Percentiles rank a stretch among this genome's conserved stretches.
These are phyloP conservation scores for Festucalex cinctus DNA, from an alignment of 2,113 vertebrate species.

Conservation along the genomic window DNA sequence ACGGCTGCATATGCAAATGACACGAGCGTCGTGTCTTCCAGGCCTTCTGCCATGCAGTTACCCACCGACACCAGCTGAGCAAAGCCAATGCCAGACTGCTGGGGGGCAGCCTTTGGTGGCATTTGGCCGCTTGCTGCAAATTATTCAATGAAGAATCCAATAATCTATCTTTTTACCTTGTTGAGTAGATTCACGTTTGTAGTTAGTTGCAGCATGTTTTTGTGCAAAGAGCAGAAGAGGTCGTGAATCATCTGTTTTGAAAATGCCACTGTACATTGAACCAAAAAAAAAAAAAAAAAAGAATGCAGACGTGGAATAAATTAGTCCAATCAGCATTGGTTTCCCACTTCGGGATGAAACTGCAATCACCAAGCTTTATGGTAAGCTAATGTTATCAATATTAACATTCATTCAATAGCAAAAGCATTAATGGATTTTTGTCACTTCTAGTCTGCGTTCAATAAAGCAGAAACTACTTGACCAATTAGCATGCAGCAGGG, in stretches of 20 bases:
- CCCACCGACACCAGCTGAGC: constrained; percentile 16
- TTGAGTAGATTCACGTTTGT: background rate
- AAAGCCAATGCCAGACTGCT: constrained; percentile 11
- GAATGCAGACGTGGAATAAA: background rate
- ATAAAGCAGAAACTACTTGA: background rate
- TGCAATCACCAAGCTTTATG: background rate
- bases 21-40: constrained; percentile 19
- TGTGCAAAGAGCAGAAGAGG: background rate
- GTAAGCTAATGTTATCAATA: background rate
- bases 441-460: background rate
- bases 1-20: constrained; percentile 35
- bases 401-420: background rate
- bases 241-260: background rate
- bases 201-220: background rate
- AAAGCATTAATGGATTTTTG: background rate
- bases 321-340: background rate
- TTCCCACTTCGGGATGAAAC: background rate
- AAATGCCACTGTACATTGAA: background rate
- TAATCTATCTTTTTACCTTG: background rate
- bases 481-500: background rate
- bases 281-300: background rate
- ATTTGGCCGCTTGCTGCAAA: constrained; percentile 7
- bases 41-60: constrained; percentile 12
- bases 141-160: constrained; percentile 3
- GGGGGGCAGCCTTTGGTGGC: background rate